A percentile compares a stretch with the other conserved stretches of the same genome.
These are phyloP conservation scores for Camponotus pennsylvanicus DNA, from an alignment of 1,140 invertebrate species.

Conservation along the genomic window DNA sequence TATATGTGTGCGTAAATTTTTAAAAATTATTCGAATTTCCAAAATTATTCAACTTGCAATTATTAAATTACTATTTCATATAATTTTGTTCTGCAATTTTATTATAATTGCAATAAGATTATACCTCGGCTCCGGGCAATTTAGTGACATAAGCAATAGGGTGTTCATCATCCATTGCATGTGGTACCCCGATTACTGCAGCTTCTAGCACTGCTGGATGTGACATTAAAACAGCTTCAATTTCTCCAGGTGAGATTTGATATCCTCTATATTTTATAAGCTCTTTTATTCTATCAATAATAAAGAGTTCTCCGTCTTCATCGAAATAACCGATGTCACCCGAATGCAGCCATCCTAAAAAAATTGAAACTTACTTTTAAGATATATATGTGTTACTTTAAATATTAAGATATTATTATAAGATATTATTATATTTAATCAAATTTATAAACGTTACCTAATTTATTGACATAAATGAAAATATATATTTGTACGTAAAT, in stretches of 20 bases:
- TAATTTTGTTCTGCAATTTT: background rate
- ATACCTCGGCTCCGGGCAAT: conserved; percentile 41
- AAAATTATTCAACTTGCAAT: background rate
- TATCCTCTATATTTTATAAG: conserved; percentile 88
- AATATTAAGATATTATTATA: too few relatives aligned
- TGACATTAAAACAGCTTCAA: conserved; percentile 87
- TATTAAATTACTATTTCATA: background rate
- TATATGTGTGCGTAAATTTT: background rate
- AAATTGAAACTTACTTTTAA: conserved; percentile 80
- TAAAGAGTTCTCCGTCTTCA: conserved; percentile 84
- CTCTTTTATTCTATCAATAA: conserved; percentile 88
- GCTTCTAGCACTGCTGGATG: conserved; percentile 87
- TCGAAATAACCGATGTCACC: conserved; percentile 88
- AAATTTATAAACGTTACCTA: background rate
- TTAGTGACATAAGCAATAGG: conserved; percentile 87
- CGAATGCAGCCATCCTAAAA: conserved; percentile 87
- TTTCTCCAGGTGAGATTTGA: conserved; percentile 87
- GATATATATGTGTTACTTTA: too few relatives aligned
- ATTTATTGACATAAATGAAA: background rate
- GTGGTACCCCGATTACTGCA: conserved; percentile 88
- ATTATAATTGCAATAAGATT: background rate
- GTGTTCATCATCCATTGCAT: conserved; percentile 86
- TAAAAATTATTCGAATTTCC: background rate
- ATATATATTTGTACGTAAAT: too few relatives aligned
- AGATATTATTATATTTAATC: too few relatives aligned